Conservation (phyloP, 35 echinoderm and acorn worm genomes). For the Anneissia japonica region DNA sequence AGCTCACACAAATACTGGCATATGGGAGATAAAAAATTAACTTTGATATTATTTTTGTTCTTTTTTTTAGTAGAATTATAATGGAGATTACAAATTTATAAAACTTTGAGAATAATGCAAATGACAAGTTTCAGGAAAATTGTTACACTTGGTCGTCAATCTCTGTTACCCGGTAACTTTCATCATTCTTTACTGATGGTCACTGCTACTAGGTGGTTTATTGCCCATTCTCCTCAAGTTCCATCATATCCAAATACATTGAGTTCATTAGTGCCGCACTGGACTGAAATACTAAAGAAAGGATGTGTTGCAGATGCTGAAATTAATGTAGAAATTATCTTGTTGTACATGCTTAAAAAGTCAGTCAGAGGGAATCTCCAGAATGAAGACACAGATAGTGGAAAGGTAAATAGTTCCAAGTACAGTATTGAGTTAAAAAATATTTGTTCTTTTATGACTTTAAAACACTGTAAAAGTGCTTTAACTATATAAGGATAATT, state of each 20-base stretch:
- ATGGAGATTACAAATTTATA: no score
- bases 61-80: no score
- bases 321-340: conserved; percentile 40
- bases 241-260: neutral
- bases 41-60: no score
- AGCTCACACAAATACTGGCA: no score
- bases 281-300: neutral
- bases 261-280: neutral
- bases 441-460: neutral
- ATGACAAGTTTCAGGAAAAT: no score
- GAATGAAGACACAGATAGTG: neutral
- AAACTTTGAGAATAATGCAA: no score
- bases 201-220: no score
- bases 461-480: neutral
- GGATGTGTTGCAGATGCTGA: conserved; percentile 40
- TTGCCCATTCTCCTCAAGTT: no score
- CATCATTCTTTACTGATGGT: no score
- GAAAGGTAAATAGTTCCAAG: conserved; percentile 52
- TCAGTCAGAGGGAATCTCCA: neutral
- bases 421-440: neutral
- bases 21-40: no score
- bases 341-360: conserved; percentile 20
- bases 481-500: neutral
- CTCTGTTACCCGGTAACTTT: no score
- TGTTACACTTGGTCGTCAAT: no score